Percentiles rank a stretch among this genome's conserved stretches.
phyloP scores from a whole-genome alignment of 2,797 vertebrate genomes.

The Staurois parvus region DNA sequence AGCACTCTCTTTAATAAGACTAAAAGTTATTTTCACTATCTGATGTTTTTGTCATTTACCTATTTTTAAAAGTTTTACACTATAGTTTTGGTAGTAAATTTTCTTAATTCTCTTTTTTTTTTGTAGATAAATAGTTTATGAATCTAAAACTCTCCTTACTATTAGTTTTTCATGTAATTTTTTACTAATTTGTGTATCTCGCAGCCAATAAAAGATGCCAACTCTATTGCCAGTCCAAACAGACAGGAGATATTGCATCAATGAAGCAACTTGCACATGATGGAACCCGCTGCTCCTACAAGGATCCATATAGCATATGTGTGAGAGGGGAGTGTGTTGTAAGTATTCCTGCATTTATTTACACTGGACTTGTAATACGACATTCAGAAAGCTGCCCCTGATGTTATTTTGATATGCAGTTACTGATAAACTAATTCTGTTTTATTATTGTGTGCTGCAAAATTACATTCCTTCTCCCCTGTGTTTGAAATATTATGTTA shows the following conservation, averaged over 20 bases:
- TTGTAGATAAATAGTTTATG: no score
- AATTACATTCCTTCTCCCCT: no score
- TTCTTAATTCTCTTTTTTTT: no score
- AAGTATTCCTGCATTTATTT: constrained; percentile 69
- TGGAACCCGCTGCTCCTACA: constrained; percentile 94
- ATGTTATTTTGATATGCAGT: background rate
- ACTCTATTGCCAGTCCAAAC: constrained; percentile 93
- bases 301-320: constrained; percentile 93
- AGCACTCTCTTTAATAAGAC: no score
- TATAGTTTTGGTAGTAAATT: no score
- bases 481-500: no score
- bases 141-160: background rate
- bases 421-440: no score
- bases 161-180: background rate
- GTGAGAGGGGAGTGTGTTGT: constrained; percentile 98
- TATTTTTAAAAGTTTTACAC: no score
- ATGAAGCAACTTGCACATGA: constrained; percentile 95
- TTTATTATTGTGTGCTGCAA: no score
- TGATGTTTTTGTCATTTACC: no score
- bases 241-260: constrained; percentile 85
- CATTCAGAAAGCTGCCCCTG: background rate
- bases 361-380: background rate
- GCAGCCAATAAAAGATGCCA: constrained; percentile 92
- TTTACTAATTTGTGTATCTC: background rate
- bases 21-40: no score